These are phyloP conservation scores for Grus americana DNA, from an alignment of 2,113 vertebrate genomes.

Conservation along the genomic window DNA sequence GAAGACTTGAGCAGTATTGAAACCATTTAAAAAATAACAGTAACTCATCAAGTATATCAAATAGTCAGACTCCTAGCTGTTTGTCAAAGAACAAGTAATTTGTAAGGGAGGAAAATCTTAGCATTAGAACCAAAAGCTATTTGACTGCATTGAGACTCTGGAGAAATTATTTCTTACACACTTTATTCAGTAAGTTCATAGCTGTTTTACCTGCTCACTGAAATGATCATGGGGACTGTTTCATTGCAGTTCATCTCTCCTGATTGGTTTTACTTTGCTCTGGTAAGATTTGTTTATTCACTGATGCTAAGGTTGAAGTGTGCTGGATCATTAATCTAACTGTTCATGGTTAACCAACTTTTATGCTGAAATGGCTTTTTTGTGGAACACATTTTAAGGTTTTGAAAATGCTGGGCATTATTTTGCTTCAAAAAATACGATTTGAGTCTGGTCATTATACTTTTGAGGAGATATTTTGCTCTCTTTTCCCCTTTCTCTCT, in stretches of 20 bases:
- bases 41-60: not conserved
- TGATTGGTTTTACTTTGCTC: constrained; percentile 49
- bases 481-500: not conserved
- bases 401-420: constrained; percentile 54
- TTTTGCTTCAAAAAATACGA: constrained; percentile 53
- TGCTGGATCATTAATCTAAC: constrained; percentile 66
- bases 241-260: not conserved
- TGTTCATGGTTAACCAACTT: constrained; percentile 68
- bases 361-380: constrained; percentile 72
- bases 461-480: constrained; percentile 56
- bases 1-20: not conserved
- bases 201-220: not conserved
- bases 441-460: constrained; percentile 51
- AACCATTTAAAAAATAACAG: not conserved
- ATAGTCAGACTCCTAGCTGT: not conserved
- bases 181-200: not conserved
- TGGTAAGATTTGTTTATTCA: constrained; percentile 69
- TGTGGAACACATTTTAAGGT: constrained; percentile 55
- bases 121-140: not conserved
- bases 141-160: not conserved
- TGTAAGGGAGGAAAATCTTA: not conserved
- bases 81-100: not conserved
- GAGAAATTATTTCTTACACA: not conserved
- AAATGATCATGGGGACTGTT: not conserved
- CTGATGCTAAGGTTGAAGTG: not conserved